Evolutionary conservation across 2,888 invertebrate genomes (phyloP), one percentile per base, ranked within the genome.

Genomic region (Drepana falcataria): DNA sequence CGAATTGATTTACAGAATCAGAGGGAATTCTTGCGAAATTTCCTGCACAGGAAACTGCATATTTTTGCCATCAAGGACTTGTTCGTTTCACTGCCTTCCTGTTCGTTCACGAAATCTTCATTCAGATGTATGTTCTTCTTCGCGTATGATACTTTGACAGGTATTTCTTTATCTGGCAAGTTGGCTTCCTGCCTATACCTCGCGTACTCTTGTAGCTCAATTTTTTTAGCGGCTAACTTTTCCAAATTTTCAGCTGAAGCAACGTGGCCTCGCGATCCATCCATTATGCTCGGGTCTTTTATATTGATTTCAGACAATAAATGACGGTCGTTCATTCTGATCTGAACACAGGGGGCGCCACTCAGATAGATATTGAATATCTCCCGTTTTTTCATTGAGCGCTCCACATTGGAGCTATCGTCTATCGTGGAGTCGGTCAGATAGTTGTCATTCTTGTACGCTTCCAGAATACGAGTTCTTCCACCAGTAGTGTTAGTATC

Each of bases 231-330:
- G 6, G 74, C 75, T 1, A 85, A 35, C 55, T 67, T 81, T 54
- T 75, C 77, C 2, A 88, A 59, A 54, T 89, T 79, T 34, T 84
- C 87, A 0, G 85, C 83, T 2, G 89, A 89, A 0, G 81, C 83
- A 2, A 78, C 68, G 51, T 74, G 68, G 34, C 66, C 68, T 4
- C 74, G 62, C 2, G 56, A 54, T 0, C 49, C 51, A 0, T 66
- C 61, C 3, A 61, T 55, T 9, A 48, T 34, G 4, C 51, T 58
- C 3, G 68, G 57, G 35, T 79, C 66, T 59, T 78, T 78, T 5
- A 89, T 76, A 57, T 86, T 81, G 5, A 84, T 82, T 74, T 87
- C 88, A 0, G 88, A 88, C 3, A 82, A 57, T 47, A 81, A 61
- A 59, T 73, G 75, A 0, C 85, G 78, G 3, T 79, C 75, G 53